phyloP scores from a whole-genome alignment of 2,113 vertebrate genomes.

The Piliocolobus tephrosceles region DNA sequence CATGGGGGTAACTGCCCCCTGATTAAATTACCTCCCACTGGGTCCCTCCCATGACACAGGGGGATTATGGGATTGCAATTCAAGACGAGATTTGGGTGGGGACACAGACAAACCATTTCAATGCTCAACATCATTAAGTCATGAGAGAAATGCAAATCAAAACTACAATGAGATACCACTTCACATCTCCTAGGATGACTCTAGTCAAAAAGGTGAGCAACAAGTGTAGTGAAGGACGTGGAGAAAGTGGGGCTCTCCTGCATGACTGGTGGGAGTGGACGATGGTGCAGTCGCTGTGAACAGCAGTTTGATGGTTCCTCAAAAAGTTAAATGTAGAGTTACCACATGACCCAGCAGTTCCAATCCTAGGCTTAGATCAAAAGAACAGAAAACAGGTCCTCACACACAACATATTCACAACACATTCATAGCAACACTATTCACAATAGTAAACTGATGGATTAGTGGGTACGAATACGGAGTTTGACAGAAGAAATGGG shows the following conservation, averaged over 20 bases:
- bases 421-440: neutral
- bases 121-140: neutral
- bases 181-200: neutral
- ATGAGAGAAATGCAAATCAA: neutral
- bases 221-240: neutral
- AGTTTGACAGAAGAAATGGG: neutral
- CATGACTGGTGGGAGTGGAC: neutral
- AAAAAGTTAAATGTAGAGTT: neutral
- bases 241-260: neutral
- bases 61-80: too few relatives aligned
- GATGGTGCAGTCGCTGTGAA: neutral
- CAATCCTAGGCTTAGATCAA: neutral
- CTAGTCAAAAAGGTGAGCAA: too few relatives aligned
- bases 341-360: accelerated
- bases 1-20: too few relatives aligned
- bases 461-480: neutral
- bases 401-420: neutral
- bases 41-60: too few relatives aligned
- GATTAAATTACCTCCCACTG: too few relatives aligned
- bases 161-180: neutral
- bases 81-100: too few relatives aligned
- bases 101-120: too few relatives aligned
- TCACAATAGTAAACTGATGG: too few relatives aligned
- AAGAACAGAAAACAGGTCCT: neutral
- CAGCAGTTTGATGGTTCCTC: neutral